Base-by-base conservation (phyloP, 2,113 vertebrate genomes). In the Oncorhynchus gorbuscha region DNA sequence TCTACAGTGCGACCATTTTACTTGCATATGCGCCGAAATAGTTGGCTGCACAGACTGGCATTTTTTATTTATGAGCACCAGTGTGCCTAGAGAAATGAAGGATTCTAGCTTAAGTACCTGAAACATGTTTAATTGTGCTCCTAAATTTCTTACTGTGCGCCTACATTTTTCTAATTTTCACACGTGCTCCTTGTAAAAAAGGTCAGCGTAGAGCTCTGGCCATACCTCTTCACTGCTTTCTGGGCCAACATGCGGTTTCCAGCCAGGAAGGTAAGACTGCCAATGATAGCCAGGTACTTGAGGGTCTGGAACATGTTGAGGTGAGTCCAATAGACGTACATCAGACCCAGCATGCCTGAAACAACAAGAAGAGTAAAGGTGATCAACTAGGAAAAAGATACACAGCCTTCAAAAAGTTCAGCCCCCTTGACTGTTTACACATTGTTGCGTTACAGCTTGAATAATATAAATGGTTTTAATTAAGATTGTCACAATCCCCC, bases 241-340 rank as follows among this genome's bases (percentile, higher is more conserved):
- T 98, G 97, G 82, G 98, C 97, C 88, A 99, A 92, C 98, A 99
- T 99, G 81, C 97, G 96, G 89, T 99, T 99, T 76, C 98, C 98
- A 64, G 97, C 97, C 58, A 99, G 94, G 94, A 99, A 99, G 0
- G 98, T 99, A 78, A 99, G 76, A 1, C 93, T 94, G 39, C 98
- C 97, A 49, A 99, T 90, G 87, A 99, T 94, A 71, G 97, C 96
- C 92, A 99, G 92, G 89, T 99, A 99, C 91, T 99, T 98, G 81
- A 99, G 91, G 12, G 97, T 99, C 92, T 99, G 97, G 93, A 99
- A 99, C 98, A 99, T 99, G 94, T 99, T 94, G 79, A 99, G 95
- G 65, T 98, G 97, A 84, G 97, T 99, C 98, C 98, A 99, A 91
- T 99, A 99, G 74, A 99, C 89, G 24, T 99, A 99, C 97, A 99